Evolutionary conservation across 2,113 vertebrate species (phyloP), one percentile per base, ranked within the genome.

Genomic region (Elachura formosa): DNA sequence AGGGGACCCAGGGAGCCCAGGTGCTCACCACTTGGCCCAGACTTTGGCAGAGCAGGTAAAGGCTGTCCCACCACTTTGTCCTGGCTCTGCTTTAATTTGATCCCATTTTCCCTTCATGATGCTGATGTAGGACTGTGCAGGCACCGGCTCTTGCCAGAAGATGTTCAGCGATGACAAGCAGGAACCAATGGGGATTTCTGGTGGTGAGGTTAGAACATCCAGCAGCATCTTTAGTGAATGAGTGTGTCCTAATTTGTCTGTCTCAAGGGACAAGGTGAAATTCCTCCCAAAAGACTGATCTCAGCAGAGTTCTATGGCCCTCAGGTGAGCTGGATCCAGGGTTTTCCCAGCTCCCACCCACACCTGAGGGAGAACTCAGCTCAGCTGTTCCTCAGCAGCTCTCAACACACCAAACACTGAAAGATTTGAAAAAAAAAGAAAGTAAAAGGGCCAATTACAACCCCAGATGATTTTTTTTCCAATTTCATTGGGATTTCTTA

Each of bases 61-160:
- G 59, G 38, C 29, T 56, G 3, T 31, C 7, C 38, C 59, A 64
- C 14, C 48, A 1, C 76, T 56, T 43, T 51, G 8, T 25, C 62
- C 48, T 23, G 4, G 17, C 8, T 24, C 9, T 64, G 49, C 5
- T 24, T 48, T 28, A 3, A 3, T 52, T 49, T 31, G 3, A 15
- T 12, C 19, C 9, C 7, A 3, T 54, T 61, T 74, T 28, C 20
- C 46, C 33, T 55, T 33, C 26, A 5, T 34, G 34, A 26, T 33
- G n/a, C 22, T 33, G 40, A 9, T 4, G 36, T 2, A 56, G 56
- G 56, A 45, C 38, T 38, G 23, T 31, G 24, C 15, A 52, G 46
- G 10, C n/a, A 29, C 33, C 0, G 0, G n/a, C 20, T 51, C 2
- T 10, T 31, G 9, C 4, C 46, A 54, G 61, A 21, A 40, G 56